Base-by-base conservation (phyloP, 2,113 vertebrate genomes). In the Ceyx cyanopectus region DNA sequence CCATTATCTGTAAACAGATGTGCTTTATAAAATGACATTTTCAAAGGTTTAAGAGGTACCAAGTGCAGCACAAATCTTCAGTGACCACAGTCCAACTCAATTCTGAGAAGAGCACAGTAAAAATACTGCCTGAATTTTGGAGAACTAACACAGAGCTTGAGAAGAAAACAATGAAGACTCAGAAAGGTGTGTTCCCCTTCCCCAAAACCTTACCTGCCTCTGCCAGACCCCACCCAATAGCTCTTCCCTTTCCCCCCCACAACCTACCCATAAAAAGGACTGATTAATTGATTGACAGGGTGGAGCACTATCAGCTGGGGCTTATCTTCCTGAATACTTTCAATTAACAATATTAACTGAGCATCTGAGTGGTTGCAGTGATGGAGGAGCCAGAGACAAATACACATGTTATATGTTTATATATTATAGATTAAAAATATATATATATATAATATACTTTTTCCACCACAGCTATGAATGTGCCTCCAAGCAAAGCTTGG, bases 21-120 rank as follows among this genome's bases (percentile, higher is more conserved):
- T 74, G 3, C 9, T 85, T 54, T 17, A 45, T 18, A 26, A 62
- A 22, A 46, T 62, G 32, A 21, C 17, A 30, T 62, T 80, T 60
- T 46, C 67, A 74, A 67, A 72, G 32, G 23, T 29, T 30, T 41
- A 54, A 78, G 20, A 14, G 1, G 2, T 29, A 12, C 10, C 7
- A 50, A 24, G 12, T 19, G 16, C 30, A 74, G 32, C 12, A 13
- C 5, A 34, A 67, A 32, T 7, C 19, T 45, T 17, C 3, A 61
- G 4, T 3, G 6, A 7, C 30, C 13, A 12, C 23, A 5, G 10
- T 73, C 56, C 12, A 10, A 32, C 3, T 12, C 0, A 62, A 34
- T 90, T 62, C 73, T 83, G 41, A 32, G 27, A 67, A 90, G 8
- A 32, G 6, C 29, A 21, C 1, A 9, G 10, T 18, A 70, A 85